Evolutionary conservation across 2,113 vertebrate genomes (phyloP), one percentile per base, ranked within the genome.

Genomic region (Otus sunia): DNA sequence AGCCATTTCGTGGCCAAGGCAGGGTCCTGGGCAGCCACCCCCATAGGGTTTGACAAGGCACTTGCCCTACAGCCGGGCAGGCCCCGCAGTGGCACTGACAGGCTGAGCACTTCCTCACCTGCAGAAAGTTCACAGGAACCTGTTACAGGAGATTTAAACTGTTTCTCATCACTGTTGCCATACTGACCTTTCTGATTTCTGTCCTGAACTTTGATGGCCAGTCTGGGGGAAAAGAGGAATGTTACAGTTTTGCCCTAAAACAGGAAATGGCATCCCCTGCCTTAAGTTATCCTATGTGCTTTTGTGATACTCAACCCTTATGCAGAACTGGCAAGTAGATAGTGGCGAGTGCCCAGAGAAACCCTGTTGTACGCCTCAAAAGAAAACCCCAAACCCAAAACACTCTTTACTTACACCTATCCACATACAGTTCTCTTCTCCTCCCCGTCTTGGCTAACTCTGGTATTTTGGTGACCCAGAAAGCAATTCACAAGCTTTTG

Each of bases 261-360:
- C 0, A 3, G 15, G 16, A 72, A 71, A 66, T 5, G 5, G 39
- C 58, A 21, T 47, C 5, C 8, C 16, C 18, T 2, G 1, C 27
- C 43, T 20, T 25, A n/a, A 32, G 21, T 34, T 37, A 26, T 3
- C 30, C 34, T 7, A 11, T 15, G 36, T 11, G 5, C 17, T 50
- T 39, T 29, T 26, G 60, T 15, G n/a, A 41, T 37, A 34, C 12
- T 59, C 39, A 71, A 32, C 41, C 49, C n/a, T n/a, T 23, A 49
- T 1, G 27, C 45, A 66, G 50, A 86, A 59, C 37, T 47, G 43
- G 45, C 26, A 55, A 43, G 9, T 3, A 34, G 15, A 25, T 10
- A 43, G 50, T 12, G 5, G 32, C 1, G 1, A 55, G 52, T 5
- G 22, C 52, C 29, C 45, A 29, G 23, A 37, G 30, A 82, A 59